Base-by-base conservation (phyloP, 2,797 vertebrate species). In the Sebastolobus alascanus region DNA sequence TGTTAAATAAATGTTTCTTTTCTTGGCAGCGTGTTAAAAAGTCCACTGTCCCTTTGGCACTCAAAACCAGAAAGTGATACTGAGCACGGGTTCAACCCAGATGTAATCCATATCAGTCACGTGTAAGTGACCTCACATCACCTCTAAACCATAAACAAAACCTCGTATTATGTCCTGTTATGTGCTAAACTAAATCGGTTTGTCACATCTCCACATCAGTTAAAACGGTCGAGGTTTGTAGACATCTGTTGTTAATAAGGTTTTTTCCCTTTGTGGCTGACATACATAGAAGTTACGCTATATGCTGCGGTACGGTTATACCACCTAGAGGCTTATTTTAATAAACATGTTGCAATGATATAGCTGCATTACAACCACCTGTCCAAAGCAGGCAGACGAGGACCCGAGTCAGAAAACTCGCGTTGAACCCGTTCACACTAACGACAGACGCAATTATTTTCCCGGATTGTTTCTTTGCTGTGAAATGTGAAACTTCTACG, bases 1-100 rank as follows among this genome's bases (percentile, higher is more conserved):
- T 50, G 38, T 25, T 63, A 52, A 85, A 82, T 65, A 52, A 84
- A 82, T 66, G 69, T 77, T 63, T 60, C n/a, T 83, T 83, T 87
- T 72, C 61, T 63, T 61, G 6, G 25, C 27, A 73, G 63, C 37
- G 46, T 61, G 43, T 75, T 73, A 27, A 81, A 80, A 59, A 73
- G 67, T 54, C 40, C 70, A 63, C 9, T 66, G 56, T 75, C 56
- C n/a, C 38, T 38, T 16, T 29, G n/a, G 71, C 58, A 61, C 33
- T 55, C 29, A 65, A 33, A 75, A 65, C 3, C 35, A 43, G 4
- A 40, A 31, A 52, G 25, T 59, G 50, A 60, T 37, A 70, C 12
- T 75, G 12, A 54, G 59, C 54, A 65, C 3, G 70, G n/a, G 29
- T 56, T 58, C 25, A 68, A 77, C 13, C 14, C 64, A 25, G 2